Percentiles rank a stretch among this genome's conserved stretches.
phyloP scores from a whole-genome alignment of 92 coral and sea anemone genomes.

The Scolanthus callimorphus region DNA sequence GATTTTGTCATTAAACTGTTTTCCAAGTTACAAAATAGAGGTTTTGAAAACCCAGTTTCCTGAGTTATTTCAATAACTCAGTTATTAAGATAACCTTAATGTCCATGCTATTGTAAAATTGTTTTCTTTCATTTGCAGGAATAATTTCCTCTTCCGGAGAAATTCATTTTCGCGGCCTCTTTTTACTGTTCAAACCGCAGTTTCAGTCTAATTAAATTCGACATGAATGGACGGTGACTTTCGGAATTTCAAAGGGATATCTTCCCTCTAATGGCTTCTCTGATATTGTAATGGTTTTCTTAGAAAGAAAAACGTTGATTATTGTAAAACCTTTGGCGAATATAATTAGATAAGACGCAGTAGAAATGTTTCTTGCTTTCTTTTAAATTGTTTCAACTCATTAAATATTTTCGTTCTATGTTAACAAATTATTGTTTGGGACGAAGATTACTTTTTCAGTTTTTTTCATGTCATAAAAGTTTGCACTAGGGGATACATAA shows the following conservation, averaged over 20 bases:
- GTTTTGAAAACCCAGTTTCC: background rate
- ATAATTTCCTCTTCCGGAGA: background rate
- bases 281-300: background rate
- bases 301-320: background rate
- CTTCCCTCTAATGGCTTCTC: slow-evolving; percentile 9
- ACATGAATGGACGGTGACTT: slow-evolving; percentile 7
- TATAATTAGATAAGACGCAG: background rate
- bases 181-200: slow-evolving; percentile 14
- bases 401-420: no score
- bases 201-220: slow-evolving; percentile 21
- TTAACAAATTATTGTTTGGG: no score
- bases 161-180: slow-evolving; percentile 20
- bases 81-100: background rate
- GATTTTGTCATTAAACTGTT: background rate
- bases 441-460: no score
- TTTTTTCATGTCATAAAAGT: no score
- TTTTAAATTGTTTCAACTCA: background rate
- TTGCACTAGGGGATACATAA: no score
- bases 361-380: no score
- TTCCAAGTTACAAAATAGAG: background rate
- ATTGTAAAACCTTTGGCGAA: background rate
- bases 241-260: slow-evolving; percentile 37
- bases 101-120: background rate
- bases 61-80: background rate
- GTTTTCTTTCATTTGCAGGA: background rate